Evolutionary conservation across 2,888 invertebrate genomes (phyloP).

Genomic region (Cerastis leucographa): DNA sequence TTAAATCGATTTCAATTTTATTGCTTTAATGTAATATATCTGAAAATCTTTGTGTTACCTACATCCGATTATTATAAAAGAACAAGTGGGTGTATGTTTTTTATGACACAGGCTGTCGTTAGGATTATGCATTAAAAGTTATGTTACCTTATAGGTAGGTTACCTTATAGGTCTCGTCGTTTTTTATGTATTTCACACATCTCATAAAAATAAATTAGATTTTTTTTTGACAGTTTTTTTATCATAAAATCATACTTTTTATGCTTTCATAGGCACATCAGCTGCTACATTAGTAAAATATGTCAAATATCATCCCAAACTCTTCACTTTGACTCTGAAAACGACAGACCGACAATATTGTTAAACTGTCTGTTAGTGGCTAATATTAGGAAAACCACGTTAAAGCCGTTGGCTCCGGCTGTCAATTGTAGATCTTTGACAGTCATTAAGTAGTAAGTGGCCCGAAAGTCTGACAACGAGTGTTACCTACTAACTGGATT

Average conservation of each 20-base stretch:
- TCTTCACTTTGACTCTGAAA: neutral
- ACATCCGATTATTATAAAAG: neutral
- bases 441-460: too few relatives aligned
- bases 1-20: neutral
- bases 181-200: neutral
- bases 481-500: too few relatives aligned
- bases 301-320: neutral
- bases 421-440: too few relatives aligned
- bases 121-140: conserved; percentile 16
- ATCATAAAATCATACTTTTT: neutral
- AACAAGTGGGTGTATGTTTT: conserved; percentile 3
- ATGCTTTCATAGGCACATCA: neutral
- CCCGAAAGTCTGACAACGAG: too few relatives aligned
- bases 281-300: neutral
- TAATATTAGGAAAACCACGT: neutral
- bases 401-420: too few relatives aligned
- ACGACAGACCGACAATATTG: neutral
- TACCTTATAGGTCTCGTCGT: too few relatives aligned
- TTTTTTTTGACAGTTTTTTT: neutral
- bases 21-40: neutral
- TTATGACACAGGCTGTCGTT: neutral
- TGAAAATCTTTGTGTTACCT: neutral
- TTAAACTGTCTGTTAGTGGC: neutral
- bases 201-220: conserved; percentile 15
- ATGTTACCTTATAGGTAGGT: too few relatives aligned